Conservation (phyloP, 2,888 invertebrate species). For the Lepas anatifera region DNA sequence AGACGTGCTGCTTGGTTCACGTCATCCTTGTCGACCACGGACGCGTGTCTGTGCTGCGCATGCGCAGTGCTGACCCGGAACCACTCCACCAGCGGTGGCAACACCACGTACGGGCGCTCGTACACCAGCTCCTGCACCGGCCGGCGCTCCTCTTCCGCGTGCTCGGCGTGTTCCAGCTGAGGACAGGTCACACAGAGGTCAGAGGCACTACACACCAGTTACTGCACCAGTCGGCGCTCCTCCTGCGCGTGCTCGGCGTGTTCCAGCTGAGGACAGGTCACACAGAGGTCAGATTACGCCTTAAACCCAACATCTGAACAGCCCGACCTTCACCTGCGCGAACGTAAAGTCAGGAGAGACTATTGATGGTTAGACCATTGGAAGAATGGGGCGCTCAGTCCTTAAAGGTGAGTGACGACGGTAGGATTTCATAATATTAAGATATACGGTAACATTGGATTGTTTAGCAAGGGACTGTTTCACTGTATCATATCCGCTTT, state of each 20-base stretch:
- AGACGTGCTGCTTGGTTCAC: conserved; percentile 76
- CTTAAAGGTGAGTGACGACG: too few species aligned
- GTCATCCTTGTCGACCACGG: conserved; percentile 69
- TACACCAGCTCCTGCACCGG: conserved; percentile 64
- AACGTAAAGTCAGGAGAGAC: too few species aligned
- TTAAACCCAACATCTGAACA: too few species aligned
- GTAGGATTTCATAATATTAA: too few species aligned
- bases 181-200: conserved; percentile 10
- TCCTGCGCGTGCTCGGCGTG: conserved; percentile 44
- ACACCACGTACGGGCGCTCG: conserved; percentile 71
- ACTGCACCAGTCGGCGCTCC: conserved; percentile 45
- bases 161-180: conserved; percentile 54
- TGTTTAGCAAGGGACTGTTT: too few species aligned
- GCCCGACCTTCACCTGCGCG: too few species aligned
- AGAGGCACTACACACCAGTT: conserved; percentile 50
- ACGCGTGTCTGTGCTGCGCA: conserved; percentile 57
- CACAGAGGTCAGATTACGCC: background rate
- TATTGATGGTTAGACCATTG: too few species aligned
- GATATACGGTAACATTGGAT: too few species aligned
- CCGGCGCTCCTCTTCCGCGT: conserved; percentile 33
- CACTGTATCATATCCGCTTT: too few species aligned
- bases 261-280: conserved; percentile 46
- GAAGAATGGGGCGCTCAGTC: too few species aligned
- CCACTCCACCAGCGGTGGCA: conserved; percentile 87
- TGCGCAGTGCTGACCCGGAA: conserved; percentile 69